These are phyloP conservation scores for Harlomillsia oculata DNA, from an alignment of 1,140 invertebrate genomes.

Conservation along the genomic window DNA sequence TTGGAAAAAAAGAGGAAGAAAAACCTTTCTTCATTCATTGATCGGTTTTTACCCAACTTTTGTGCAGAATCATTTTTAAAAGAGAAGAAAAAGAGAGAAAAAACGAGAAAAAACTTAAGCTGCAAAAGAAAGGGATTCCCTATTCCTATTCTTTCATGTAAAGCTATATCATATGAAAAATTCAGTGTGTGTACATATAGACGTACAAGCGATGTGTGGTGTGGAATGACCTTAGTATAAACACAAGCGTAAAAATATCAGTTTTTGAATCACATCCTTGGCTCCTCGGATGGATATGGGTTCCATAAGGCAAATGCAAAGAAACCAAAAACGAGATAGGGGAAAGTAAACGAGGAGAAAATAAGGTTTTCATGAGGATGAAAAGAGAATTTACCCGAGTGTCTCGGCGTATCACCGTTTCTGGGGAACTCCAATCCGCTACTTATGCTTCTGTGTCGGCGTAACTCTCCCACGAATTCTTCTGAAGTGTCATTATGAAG, in stretches of 20 bases:
- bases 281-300: background rate
- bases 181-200: too few species aligned
- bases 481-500: background rate
- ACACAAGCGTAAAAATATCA: background rate
- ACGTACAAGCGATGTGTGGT: too few species aligned
- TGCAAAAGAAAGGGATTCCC: background rate
- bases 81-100: background rate
- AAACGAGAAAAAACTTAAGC: background rate
- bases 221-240: background rate
- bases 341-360: background rate
- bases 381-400: background rate
- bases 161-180: too few species aligned
- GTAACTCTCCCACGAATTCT: slow-evolving; percentile 5
- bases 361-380: background rate
- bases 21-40: too few species aligned
- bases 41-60: background rate
- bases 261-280: background rate
- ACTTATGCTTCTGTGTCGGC: background rate
- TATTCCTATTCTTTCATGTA: background rate
- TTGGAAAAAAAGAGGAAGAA: too few species aligned
- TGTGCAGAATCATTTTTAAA: background rate
- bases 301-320: background rate
- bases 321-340: background rate
- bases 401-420: slow-evolving; percentile 3
- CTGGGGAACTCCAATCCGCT: slow-evolving; percentile 1